Percentiles rank a stretch among this genome's conserved stretches.
These are phyloP conservation scores for Drosophila subsilvestris DNA, from an alignment of 2,888 invertebrate species.

Conservation along the genomic window DNA sequence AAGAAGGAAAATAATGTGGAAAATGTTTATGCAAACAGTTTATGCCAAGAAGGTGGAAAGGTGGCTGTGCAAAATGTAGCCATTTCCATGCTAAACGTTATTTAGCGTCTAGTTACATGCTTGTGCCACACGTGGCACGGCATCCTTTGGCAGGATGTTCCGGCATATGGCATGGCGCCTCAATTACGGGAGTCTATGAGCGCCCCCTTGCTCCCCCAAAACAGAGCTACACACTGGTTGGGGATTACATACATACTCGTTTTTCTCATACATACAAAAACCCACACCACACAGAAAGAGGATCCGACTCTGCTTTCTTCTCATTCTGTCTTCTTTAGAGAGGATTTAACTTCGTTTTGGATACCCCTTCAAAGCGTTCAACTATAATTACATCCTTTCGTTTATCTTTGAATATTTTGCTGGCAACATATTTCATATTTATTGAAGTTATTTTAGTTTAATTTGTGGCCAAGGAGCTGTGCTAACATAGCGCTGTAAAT, in stretches of 20 bases:
- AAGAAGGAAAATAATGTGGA: conserved; percentile 27
- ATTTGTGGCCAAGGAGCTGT: too few species aligned
- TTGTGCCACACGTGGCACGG: conserved; percentile 12
- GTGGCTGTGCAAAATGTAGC: conserved; percentile 36
- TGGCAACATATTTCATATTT: too few species aligned
- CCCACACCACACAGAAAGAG: background rate
- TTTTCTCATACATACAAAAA: background rate
- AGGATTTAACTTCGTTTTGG: background rate
- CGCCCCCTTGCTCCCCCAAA: too few species aligned
- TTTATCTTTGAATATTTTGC: too few species aligned
- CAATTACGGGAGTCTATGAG: conserved; percentile 28
- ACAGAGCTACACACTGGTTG: conserved; percentile 16
- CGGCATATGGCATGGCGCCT: conserved; percentile 20
- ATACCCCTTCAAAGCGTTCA: background rate
- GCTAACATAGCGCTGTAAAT: too few species aligned
- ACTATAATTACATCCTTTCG: too few species aligned
- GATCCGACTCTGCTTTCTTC: background rate
- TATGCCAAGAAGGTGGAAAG: conserved; percentile 38
- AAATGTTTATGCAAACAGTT: conserved; percentile 74
- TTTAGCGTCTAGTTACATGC: conserved; percentile 64
- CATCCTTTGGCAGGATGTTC: conserved; percentile 16
- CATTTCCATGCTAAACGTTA: conserved; percentile 72
- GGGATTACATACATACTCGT: conserved; percentile 9
- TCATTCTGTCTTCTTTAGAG: background rate
- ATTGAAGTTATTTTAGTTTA: too few species aligned